Base-by-base conservation (phyloP, 30 jellyfish, hydroid and myxozoan species). In the Aurelia sp. region DNA sequence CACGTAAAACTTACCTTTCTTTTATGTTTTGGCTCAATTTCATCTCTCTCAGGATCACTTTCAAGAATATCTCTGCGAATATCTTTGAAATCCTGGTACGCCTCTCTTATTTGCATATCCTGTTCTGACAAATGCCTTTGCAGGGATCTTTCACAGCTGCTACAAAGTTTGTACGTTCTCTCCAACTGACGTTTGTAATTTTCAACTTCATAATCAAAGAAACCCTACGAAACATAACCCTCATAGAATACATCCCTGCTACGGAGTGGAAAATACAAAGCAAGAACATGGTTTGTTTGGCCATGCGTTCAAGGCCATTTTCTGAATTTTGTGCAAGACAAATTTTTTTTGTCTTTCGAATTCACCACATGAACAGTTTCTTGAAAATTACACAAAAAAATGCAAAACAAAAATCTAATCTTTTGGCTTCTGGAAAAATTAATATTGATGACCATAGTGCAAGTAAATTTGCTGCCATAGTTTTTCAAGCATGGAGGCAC, bases 81-180 rank as follows among this genome's bases (percentile, higher is more conserved):
- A 44, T 44, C 55, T 44, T 44, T 44, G 55, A 5, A 9, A 44
- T 44, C 15, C 8, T 9, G 7, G 55, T 52, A n/a, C 3, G 85
- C 11, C 3, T 37, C 51, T 74, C 41, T 74, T 52, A 74, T 74
- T 40, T 74, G 85, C 85, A 74, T 53, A 40, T 74, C 85, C 41
- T 74, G 85, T 3, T 55, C 73, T 9, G 13, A n/a, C 30, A 74
- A 12, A 37, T 74, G 20, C 53, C 3, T 53, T 62, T 55, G 30
- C 58, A 74, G 40, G 17, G 64, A 37, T 30, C n/a, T 31, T 53
- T 71, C 59, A 23, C 85, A 74, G 19, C 35, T 12, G 52, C 13
- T 74, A 58, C 85, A 74, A 48, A 74, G 27, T 53, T 57, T 55
- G 73, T 74, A 74, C 20, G 74, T 58, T 55, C 61, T 74, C 66